Percentiles rank a stretch among this genome's conserved stretches.
phyloP scores from a whole-genome alignment of 2,888 invertebrate species.

The Heliconius hortense region DNA sequence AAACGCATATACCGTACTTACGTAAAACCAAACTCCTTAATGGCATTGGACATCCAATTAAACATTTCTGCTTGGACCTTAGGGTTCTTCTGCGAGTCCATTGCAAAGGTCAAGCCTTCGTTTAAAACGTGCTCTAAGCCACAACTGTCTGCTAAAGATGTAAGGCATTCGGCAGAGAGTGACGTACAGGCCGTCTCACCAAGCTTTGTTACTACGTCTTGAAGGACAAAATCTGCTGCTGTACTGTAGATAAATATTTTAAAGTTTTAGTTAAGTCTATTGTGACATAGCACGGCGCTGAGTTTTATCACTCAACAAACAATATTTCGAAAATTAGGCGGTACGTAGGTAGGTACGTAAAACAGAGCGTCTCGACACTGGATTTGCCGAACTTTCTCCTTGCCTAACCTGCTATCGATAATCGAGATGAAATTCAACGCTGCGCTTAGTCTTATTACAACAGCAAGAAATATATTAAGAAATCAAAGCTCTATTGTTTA shows the following conservation, averaged over 20 bases:
- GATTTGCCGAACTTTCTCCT: neutral
- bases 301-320: too few relatives aligned
- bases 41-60: slow-evolving; percentile 88
- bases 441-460: neutral
- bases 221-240: slow-evolving; percentile 88
- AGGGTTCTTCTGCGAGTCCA: slow-evolving; percentile 92
- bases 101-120: slow-evolving; percentile 88
- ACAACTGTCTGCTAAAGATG: slow-evolving; percentile 90
- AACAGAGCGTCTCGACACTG: neutral
- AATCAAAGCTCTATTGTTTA: neutral
- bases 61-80: slow-evolving; percentile 94
- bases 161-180: slow-evolving; percentile 84
- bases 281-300: too few relatives aligned
- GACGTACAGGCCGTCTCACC: slow-evolving; percentile 92
- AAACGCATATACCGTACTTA: slow-evolving; percentile 75
- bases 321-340: too few relatives aligned
- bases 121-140: slow-evolving; percentile 88
- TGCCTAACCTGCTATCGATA: too few relatives aligned
- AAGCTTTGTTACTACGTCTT: slow-evolving; percentile 91
- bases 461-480: too few relatives aligned
- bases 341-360: too few relatives aligned
- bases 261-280: too few relatives aligned
- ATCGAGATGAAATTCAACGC: too few relatives aligned
- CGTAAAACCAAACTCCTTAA: slow-evolving; percentile 94
- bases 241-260: slow-evolving; percentile 67